A percentile compares a stretch with the other conserved stretches of the same genome.
These are phyloP conservation scores for Pseudopipra pipra DNA, from an alignment of 2,113 vertebrate species.

Conservation along the genomic window DNA sequence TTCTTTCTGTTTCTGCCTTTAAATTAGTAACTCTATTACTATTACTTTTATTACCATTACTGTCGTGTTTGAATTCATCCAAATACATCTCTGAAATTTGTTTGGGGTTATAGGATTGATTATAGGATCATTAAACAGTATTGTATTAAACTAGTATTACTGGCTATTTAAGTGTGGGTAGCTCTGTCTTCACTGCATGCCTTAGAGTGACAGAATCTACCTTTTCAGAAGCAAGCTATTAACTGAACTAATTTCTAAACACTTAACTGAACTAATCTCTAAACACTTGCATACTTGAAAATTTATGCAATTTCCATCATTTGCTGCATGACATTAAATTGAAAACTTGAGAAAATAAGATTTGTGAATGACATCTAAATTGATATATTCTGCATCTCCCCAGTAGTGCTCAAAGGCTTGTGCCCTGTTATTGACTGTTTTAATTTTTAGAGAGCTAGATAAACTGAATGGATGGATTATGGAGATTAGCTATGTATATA, in stretches of 20 bases:
- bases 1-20: not conserved
- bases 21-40: not conserved
- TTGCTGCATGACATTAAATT: not conserved
- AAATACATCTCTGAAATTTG: not conserved
- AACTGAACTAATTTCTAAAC: not conserved
- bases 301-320: not conserved
- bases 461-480: not conserved
- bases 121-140: accelerated
- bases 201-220: not conserved
- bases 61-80: not conserved
- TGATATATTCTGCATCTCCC: not conserved
- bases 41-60: not conserved
- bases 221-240: not conserved
- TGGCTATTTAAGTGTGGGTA: not conserved
- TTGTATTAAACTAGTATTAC: not conserved
- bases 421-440: not conserved
- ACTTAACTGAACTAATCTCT: not conserved
- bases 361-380: not conserved
- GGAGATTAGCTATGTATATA: not conserved
- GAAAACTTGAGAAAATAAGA: not conserved
- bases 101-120: not conserved
- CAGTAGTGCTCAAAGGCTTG: not conserved
- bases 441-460: not conserved
- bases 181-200: not conserved
- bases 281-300: not conserved